These are phyloP conservation scores for Zygaena filipendulae DNA, from an alignment of 2,888 invertebrate genomes.

Conservation along the genomic window DNA sequence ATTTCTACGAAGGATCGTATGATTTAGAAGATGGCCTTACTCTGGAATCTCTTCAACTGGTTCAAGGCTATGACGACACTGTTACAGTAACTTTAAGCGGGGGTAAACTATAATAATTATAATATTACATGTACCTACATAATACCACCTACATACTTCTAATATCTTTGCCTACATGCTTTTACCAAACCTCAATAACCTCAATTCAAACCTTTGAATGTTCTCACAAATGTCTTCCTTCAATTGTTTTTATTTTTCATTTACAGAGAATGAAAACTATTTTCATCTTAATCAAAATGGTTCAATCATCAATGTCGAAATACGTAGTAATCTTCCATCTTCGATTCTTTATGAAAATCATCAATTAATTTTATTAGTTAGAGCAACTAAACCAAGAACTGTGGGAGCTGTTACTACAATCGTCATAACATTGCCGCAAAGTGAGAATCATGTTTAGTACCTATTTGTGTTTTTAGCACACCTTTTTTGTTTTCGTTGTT, in stretches of 20 bases:
- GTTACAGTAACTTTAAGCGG: conserved; percentile 28
- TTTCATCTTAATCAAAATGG: conserved; percentile 23
- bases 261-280: conserved; percentile 25
- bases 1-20: conserved; percentile 34
- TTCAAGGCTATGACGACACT: conserved; percentile 38
- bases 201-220: background rate
- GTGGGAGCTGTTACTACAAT: conserved; percentile 37
- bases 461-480: no score
- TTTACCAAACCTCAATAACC: background rate
- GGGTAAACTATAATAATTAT: no score
- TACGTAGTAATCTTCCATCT: conserved; percentile 24
- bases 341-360: conserved; percentile 24
- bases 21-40: conserved; percentile 23
- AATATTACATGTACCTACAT: background rate
- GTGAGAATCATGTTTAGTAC: no score
- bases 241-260: background rate
- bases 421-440: conserved; percentile 33
- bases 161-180: background rate
- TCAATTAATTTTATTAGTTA: conserved; percentile 27
- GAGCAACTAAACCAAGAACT: conserved; percentile 37
- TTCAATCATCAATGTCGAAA: conserved; percentile 20
- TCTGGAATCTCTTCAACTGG: conserved; percentile 27
- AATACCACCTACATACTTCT: background rate
- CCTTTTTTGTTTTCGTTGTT: no score
- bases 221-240: no score